A percentile compares a stretch with the other conserved stretches of the same genome.
phyloP scores from a whole-genome alignment of 2,113 vertebrate species.

The Pseudopodoces humilis region DNA sequence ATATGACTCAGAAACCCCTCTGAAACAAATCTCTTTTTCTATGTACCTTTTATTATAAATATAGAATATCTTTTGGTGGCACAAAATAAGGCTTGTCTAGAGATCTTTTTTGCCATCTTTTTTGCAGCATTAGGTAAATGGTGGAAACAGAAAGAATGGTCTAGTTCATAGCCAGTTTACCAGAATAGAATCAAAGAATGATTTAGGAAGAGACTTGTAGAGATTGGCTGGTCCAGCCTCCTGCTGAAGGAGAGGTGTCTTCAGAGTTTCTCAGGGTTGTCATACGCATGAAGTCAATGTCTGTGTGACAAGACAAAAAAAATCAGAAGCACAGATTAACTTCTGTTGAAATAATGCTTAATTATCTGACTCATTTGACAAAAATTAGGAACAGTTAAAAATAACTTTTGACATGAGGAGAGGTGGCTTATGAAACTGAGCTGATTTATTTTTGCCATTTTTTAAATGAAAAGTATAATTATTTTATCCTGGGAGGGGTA shows the following conservation, averaged over 20 bases:
- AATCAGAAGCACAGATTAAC: not conserved
- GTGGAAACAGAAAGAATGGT: not conserved
- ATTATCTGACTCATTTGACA: conserved; percentile 28
- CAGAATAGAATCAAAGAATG: not conserved
- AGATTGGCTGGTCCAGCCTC: not conserved
- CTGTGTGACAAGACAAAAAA: not conserved
- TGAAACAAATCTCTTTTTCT: not conserved
- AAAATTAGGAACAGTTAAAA: conserved; percentile 50
- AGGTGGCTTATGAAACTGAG: not conserved
- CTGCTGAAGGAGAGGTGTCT: not conserved
- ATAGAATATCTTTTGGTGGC: not conserved
- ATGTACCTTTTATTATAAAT: not conserved
- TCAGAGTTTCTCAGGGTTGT: not conserved
- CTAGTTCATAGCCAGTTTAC: not conserved
- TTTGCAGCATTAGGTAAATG: not conserved
- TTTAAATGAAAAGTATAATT: not conserved
- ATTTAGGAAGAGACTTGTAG: not conserved
- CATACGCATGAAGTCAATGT: not conserved
- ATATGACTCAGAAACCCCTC: not conserved
- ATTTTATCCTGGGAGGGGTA: not conserved
- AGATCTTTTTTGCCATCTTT: not conserved
- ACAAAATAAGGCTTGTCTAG: not conserved
- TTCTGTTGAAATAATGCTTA: not conserved
- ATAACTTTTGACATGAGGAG: not conserved
- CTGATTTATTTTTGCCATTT: not conserved